phyloP scores from a whole-genome alignment of 1,140 invertebrate species.

The Cataglyphis hispanica region DNA sequence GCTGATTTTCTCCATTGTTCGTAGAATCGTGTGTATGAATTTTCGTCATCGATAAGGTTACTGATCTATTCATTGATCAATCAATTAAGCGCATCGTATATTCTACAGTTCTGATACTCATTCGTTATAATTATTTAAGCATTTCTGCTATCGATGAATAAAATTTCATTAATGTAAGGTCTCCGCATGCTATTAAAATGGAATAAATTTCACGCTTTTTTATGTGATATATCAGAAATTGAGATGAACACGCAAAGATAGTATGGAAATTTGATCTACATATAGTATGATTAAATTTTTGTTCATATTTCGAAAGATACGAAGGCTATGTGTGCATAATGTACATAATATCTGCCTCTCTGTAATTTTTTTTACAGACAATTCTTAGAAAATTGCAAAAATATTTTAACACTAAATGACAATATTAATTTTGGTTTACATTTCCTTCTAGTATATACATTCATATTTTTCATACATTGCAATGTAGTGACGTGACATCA shows the following conservation, averaged over 20 bases:
- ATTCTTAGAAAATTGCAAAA: slow-evolving; percentile 22
- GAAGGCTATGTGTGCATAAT: not conserved
- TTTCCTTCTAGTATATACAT: not conserved
- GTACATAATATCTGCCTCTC: not conserved
- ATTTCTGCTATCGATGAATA: not conserved
- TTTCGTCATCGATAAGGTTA: not conserved
- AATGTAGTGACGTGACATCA: slow-evolving; percentile 26
- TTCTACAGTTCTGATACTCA: not conserved
- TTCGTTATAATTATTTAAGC: not conserved
- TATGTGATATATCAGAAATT: slow-evolving; percentile 2
- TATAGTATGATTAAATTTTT: slow-evolving; percentile 14
- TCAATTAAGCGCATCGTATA: not conserved
- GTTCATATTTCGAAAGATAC: slow-evolving; percentile 1
- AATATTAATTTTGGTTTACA: slow-evolving; percentile 41
- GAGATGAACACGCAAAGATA: not conserved
- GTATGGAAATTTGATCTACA: slow-evolving; percentile 10
- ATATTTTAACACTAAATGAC: not conserved
- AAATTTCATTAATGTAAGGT: slow-evolving; percentile 10
- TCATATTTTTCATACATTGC: slow-evolving; percentile 34
- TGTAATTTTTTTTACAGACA: not conserved
- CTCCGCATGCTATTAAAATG: not conserved
- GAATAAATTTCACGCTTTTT: not conserved
- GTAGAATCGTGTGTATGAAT: not conserved
- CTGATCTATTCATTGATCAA: not conserved
- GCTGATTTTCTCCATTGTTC: not conserved